Conservation (phyloP, 2,888 invertebrate species). For the Netelia virgata region DNA sequence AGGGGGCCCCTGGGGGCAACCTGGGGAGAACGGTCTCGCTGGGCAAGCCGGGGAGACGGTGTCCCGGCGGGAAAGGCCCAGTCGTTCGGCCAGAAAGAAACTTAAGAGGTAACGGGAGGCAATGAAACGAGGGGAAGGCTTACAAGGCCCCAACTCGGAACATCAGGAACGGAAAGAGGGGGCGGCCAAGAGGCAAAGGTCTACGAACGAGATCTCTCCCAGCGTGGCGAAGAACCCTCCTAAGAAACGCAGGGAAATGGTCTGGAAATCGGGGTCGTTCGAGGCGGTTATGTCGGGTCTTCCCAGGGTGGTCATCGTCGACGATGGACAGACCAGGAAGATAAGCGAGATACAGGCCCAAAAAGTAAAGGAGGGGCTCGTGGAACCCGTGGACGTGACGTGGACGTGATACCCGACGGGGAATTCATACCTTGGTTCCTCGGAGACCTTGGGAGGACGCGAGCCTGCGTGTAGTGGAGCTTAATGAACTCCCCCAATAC, state of each 20-base stretch:
- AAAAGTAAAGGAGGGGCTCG: no score
- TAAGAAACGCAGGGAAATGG: no score
- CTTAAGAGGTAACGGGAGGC: slow-evolving; percentile 57
- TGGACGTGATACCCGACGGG: slow-evolving; percentile 19
- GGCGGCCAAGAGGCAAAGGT: no score
- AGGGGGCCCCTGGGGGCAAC: not conserved
- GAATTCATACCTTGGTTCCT: not conserved
- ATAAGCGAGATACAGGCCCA: not conserved
- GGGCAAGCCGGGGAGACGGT: no score
- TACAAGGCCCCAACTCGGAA: no score
- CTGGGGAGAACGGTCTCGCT: not conserved
- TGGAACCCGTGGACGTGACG: no score
- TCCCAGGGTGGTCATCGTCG: slow-evolving; percentile 6
- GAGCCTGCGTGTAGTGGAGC: slow-evolving; percentile 4
- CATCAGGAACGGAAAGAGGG: no score
- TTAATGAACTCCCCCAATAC: slow-evolving; percentile 29
- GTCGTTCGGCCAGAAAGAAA: slow-evolving; percentile 67
- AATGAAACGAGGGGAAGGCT: no score
- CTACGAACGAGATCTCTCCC: no score
- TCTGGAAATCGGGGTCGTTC: not conserved
- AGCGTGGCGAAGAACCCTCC: no score
- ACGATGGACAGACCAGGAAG: not conserved
- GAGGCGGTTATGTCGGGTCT: not conserved
- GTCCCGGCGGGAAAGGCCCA: slow-evolving; percentile 64
- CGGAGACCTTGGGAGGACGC: slow-evolving; percentile 24